A percentile compares a stretch with the other conserved stretches of the same genome.
phyloP scores from a whole-genome alignment of 2,888 invertebrate genomes.

The Apeira syringaria region DNA sequence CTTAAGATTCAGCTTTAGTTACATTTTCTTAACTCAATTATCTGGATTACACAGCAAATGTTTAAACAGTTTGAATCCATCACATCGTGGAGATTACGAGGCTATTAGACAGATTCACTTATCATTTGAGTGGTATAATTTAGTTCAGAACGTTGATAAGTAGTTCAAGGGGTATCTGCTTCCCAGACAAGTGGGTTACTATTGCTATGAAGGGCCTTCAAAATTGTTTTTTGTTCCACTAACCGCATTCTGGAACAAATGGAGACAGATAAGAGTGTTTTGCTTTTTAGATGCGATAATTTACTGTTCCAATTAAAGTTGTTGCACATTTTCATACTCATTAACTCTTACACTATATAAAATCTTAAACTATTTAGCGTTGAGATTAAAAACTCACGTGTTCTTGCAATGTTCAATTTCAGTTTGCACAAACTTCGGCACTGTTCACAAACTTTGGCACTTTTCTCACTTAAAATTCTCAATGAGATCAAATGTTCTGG shows the following conservation, averaged over 20 bases:
- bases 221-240: constrained; percentile 68
- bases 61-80: constrained; percentile 16
- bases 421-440: too few species aligned
- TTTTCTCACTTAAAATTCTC: too few species aligned
- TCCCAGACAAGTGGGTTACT: constrained; percentile 66
- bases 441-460: too few species aligned
- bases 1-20: constrained; percentile 22
- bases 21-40: constrained; percentile 23
- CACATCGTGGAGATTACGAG: constrained; percentile 28
- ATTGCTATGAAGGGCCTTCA: constrained; percentile 56
- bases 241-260: constrained; percentile 59
- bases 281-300: constrained; percentile 29
- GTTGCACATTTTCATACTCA: too few species aligned
- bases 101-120: constrained; percentile 35
- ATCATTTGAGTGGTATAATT: constrained; percentile 39
- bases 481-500: too few species aligned
- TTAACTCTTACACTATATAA: too few species aligned
- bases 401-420: constrained; percentile 25
- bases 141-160: constrained; percentile 50
- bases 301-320: constrained; percentile 29
- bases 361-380: constrained; percentile 18
- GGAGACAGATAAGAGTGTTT: constrained; percentile 40
- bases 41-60: constrained; percentile 6
- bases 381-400: constrained; percentile 28
- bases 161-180: constrained; percentile 71